A percentile compares a stretch with the other conserved stretches of the same genome.
Evolutionary conservation across 2,797 vertebrate species (phyloP).

Genomic region (Bufotes viridis): DNA sequence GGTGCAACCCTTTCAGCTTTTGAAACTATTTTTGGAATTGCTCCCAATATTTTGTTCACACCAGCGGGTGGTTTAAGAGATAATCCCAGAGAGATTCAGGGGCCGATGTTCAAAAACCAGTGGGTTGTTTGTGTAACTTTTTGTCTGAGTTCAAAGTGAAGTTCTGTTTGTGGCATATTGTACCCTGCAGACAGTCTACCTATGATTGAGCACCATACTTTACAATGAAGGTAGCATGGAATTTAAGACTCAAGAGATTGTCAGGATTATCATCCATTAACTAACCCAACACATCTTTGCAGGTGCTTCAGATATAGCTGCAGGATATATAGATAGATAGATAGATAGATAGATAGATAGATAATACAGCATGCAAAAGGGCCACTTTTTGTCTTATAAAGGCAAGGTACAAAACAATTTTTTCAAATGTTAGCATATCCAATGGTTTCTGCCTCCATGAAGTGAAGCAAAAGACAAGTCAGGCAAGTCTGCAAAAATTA

Average conservation of each 20-base stretch:
- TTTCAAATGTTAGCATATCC: no score
- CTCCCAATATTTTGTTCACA: constrained; percentile 63
- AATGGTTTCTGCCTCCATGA: no score
- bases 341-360: no score
- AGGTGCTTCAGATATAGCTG: constrained; percentile 37
- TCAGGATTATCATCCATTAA: neutral
- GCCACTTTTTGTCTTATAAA: neutral
- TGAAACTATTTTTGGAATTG: constrained; percentile 63
- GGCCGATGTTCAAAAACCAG: constrained; percentile 54
- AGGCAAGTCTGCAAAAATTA: no score
- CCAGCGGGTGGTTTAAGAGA: constrained; percentile 62
- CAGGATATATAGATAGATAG: neutral
- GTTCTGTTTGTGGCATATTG: constrained; percentile 50
- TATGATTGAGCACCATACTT: constrained; percentile 41
- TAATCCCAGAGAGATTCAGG: constrained; percentile 63
- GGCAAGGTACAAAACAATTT: neutral
- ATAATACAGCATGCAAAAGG: no score
- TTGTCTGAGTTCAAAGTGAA: constrained; percentile 59
- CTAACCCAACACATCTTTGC: constrained; percentile 13
- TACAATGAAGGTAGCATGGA: neutral
- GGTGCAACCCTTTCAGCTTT: constrained; percentile 58
- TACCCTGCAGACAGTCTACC: constrained; percentile 50
- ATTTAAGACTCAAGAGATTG: neutral
- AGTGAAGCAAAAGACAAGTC: no score
- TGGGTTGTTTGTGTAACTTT: constrained; percentile 60